Conservation (phyloP, 2,888 invertebrate species). For the Trichopoda pennipes region DNA sequence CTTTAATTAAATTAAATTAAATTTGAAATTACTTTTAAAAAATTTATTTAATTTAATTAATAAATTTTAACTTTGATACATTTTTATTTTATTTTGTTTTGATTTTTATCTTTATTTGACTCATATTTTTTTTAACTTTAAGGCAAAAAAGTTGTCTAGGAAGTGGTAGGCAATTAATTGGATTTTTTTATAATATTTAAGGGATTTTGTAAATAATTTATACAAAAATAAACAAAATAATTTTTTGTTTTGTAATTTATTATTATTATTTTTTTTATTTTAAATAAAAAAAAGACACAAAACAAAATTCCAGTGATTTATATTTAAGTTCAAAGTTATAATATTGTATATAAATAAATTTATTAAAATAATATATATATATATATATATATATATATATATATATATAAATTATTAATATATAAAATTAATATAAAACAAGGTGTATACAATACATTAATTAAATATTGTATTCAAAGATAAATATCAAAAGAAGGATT, state of each 20-base stretch:
- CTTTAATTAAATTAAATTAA: too few species aligned
- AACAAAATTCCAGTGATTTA: conserved; percentile 77
- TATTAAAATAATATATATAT: conserved; percentile 1
- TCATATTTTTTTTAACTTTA: neutral
- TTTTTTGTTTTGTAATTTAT: neutral
- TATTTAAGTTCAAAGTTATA: conserved; percentile 73
- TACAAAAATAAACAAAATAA: neutral
- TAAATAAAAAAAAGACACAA: conserved; percentile 64
- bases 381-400: conserved; percentile 9
- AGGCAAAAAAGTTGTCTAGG: conserved; percentile 32
- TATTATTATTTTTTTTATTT: conserved; percentile 22
- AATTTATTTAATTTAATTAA: too few species aligned
- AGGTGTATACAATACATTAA: conserved; percentile 63
- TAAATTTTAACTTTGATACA: too few species aligned
- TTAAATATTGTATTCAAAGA: conserved; percentile 48
- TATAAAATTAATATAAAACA: conserved; percentile 9
- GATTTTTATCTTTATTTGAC: too few species aligned
- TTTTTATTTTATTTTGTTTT: too few species aligned
- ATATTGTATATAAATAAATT: conserved; percentile 29
- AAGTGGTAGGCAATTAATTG: conserved; percentile 51
- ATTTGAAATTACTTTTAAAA: too few species aligned
- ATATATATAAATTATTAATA: conserved; percentile 19
- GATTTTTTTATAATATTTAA: conserved; percentile 16
- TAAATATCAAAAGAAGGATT: conserved; percentile 17
- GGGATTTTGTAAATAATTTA: conserved; percentile 47